Conservation (phyloP, 2,888 invertebrate species). For the Sussaba pulchella region DNA sequence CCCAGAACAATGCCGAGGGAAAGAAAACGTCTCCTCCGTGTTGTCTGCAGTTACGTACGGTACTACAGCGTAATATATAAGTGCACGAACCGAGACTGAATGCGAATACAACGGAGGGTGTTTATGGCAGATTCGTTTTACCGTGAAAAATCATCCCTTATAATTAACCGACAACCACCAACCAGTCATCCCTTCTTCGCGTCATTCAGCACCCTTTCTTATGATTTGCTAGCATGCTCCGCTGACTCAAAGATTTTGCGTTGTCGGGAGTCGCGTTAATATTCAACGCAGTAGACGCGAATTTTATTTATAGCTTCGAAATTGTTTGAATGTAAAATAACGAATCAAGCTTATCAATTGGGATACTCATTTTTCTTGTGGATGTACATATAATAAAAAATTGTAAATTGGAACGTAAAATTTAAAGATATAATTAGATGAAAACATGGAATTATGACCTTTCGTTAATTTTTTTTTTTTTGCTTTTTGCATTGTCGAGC, state of each 20-base stretch:
- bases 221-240: not conserved
- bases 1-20: constrained; percentile 76
- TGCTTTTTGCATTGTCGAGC: constrained; percentile 26
- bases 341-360: not conserved
- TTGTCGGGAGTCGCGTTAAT: too few species aligned
- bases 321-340: not conserved
- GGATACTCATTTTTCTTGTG: not conserved
- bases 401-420: too few species aligned
- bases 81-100: constrained; percentile 52
- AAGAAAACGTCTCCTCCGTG: constrained; percentile 57
- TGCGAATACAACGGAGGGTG: constrained; percentile 70
- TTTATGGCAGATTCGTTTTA: constrained; percentile 80
- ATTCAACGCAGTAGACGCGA: not conserved
- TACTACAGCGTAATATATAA: constrained; percentile 45
- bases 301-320: constrained; percentile 8
- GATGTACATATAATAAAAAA: not conserved
- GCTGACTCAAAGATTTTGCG: not conserved
- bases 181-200: constrained; percentile 8
- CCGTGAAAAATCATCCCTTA: constrained; percentile 79
- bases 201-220: constrained; percentile 3
- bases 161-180: constrained; percentile 72
- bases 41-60: constrained; percentile 56
- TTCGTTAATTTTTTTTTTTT: not conserved
- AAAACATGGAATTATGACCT: too few species aligned
- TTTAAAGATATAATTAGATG: too few species aligned